These are phyloP conservation scores for Heteromurus nitidus DNA, from an alignment of 2,888 invertebrate genomes.

Conservation along the genomic window DNA sequence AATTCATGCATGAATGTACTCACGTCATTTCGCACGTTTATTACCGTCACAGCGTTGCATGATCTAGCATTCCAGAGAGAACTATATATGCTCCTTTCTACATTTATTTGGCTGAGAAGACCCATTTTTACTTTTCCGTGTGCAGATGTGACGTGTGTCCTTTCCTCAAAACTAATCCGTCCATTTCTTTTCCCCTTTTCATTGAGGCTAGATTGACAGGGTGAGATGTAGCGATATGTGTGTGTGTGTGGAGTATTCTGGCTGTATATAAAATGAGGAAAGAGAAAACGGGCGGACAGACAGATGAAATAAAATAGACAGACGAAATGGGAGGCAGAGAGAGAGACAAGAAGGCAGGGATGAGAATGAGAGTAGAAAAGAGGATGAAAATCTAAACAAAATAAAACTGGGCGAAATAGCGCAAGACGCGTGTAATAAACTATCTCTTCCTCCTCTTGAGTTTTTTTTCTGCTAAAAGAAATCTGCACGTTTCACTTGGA, in stretches of 20 bases:
- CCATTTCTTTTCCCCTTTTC: neutral
- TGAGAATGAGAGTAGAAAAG: neutral
- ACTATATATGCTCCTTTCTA: too few relatives aligned
- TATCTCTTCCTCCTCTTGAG: too few relatives aligned
- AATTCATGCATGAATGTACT: neutral
- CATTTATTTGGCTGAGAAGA: neutral
- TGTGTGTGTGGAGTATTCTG: too few relatives aligned
- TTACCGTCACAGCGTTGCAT: neutral
- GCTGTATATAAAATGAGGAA: neutral
- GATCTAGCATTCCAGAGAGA: neutral
- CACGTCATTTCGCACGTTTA: neutral
- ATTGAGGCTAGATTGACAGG: too few relatives aligned
- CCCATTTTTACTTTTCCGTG: neutral
- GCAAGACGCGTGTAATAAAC: too few relatives aligned
- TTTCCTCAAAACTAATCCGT: neutral
- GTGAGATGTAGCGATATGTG: too few relatives aligned
- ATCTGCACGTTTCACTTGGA: constrained; percentile 3
- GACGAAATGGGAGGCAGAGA: neutral
- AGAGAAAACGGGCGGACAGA: constrained; percentile 1
- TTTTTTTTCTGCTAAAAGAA: too few relatives aligned
- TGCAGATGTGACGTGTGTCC: neutral
- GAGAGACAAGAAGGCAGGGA: neutral
- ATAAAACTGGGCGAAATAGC: neutral
- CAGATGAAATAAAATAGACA: constrained; percentile 3
- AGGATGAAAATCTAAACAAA: neutral